Conservation (phyloP, 2,797 vertebrate genomes). For the Clarias laeviceps region DNA sequence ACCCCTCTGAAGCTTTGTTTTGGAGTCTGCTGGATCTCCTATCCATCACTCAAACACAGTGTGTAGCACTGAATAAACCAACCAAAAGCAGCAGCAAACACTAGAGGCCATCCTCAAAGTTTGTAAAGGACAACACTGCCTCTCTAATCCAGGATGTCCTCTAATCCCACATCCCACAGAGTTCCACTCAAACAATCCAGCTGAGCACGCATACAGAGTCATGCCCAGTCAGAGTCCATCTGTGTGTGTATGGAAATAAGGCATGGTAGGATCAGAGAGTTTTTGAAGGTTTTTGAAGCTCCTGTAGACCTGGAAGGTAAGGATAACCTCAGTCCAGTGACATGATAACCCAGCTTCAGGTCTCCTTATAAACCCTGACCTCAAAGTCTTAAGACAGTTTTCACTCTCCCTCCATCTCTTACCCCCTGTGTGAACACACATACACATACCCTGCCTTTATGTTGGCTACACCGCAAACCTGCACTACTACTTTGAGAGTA, state of each 20-base stretch:
- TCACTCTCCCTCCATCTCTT: conserved; percentile 16
- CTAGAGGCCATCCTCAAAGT: neutral
- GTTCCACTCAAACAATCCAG: conserved; percentile 31
- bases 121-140: neutral
- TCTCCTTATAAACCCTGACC: conserved; percentile 31
- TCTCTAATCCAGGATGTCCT: conserved; percentile 53
- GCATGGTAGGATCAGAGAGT: conserved; percentile 5
- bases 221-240: neutral
- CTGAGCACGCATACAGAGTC: conserved; percentile 29
- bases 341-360: conserved; percentile 39
- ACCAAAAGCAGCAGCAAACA: neutral
- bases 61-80: neutral
- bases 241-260: conserved; percentile 15
- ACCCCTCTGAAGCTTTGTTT: neutral
- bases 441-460: conserved; percentile 16
- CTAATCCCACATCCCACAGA: conserved; percentile 25
- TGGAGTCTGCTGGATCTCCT: neutral
- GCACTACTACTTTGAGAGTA: conserved; percentile 4
- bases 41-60: neutral
- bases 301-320: conserved; percentile 5
- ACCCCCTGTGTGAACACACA: conserved; percentile 13
- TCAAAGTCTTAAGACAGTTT: conserved; percentile 2
- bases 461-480: conserved; percentile 27
- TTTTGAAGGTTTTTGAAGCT: neutral
- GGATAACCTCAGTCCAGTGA: conserved; percentile 5